A percentile compares a stretch with the other conserved stretches of the same genome.
Evolutionary conservation across 1,140 invertebrate genomes (phyloP).

Genomic region (Caenorhabditis briggsae): DNA sequence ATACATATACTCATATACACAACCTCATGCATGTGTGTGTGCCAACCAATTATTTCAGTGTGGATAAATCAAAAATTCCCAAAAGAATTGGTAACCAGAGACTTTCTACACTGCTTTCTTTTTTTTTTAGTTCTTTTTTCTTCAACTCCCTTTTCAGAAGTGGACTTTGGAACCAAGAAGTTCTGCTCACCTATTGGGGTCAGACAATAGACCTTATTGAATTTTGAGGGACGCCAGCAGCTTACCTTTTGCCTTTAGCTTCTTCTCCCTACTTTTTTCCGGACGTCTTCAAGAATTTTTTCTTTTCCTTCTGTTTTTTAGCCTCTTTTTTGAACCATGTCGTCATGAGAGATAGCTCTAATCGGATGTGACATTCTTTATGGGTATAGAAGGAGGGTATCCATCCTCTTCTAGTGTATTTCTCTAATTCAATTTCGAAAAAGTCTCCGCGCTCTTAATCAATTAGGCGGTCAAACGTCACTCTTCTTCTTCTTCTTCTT

Average conservation of each 20-base stretch:
- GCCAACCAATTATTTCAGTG: slow-evolving; percentile 36
- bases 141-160: neutral
- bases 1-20: no score
- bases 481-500: neutral
- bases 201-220: slow-evolving; percentile 50
- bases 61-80: slow-evolving; percentile 47
- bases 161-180: slow-evolving; percentile 47
- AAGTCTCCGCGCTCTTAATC: slow-evolving; percentile 39
- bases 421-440: slow-evolving; percentile 51
- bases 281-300: neutral
- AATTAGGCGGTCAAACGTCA: slow-evolving; percentile 44
- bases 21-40: neutral
- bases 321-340: neutral
- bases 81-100: slow-evolving; percentile 43
- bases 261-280: neutral
- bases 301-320: neutral
- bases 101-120: neutral
- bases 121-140: neutral
- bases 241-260: slow-evolving; percentile 15
- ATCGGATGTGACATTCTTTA: slow-evolving; percentile 33
- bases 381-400: slow-evolving; percentile 17
- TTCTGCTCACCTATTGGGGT: slow-evolving; percentile 36
- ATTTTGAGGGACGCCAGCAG: slow-evolving; percentile 1
- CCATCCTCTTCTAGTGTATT: slow-evolving; percentile 28
- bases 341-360: neutral